Evolutionary conservation across 2,113 vertebrate genomes (phyloP), one percentile per base, ranked within the genome.

Genomic region (Pterocles gutturalis): DNA sequence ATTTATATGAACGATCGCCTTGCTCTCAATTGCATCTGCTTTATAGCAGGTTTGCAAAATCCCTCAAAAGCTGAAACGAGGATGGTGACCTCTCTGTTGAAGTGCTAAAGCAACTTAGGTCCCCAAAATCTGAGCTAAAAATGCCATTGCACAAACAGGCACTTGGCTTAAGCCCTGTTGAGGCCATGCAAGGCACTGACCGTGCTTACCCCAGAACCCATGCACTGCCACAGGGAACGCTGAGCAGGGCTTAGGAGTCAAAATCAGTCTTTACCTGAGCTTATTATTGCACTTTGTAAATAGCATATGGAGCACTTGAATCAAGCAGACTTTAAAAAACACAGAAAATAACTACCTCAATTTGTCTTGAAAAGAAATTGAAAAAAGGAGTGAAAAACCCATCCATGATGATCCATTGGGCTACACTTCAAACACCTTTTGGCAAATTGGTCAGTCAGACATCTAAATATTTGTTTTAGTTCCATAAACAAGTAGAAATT

Each of bases 401-500:
- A 67, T 45, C 55, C 18, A 5, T 29, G 41, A 79, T 36, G 33
- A 86, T 88, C 84, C 87, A 24, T 34, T 45, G 54, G 94, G 62
- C 31, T 21, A 34, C 33, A 62, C 28, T 55, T 72, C 72, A 61
- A 83, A 55, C 36, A 43, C 55, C 61, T 76, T 71, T 29, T 41
- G 9, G 54, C n/a, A 88, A 73, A 75, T 28, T 64, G 67, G 53
- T 76, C 69, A 28, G 65, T 33, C 28, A 76, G 49, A 64, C 88
- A 81, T 33, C 25, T 51, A 75, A 82, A 51, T 69, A 87, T 73
- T 77, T 93, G 51, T 7, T 91, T 88, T 83, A 69, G 2, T 17
- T 55, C 73, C 48, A 33, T 22, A 45, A 83, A 87, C 48, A 87
- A 78, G 46, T 26, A 92, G 70, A 92, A 91, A 95, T 84, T 62